These are phyloP conservation scores for Sebastes baramenuke DNA, from an alignment of 2,797 vertebrate species.

Conservation along the genomic window DNA sequence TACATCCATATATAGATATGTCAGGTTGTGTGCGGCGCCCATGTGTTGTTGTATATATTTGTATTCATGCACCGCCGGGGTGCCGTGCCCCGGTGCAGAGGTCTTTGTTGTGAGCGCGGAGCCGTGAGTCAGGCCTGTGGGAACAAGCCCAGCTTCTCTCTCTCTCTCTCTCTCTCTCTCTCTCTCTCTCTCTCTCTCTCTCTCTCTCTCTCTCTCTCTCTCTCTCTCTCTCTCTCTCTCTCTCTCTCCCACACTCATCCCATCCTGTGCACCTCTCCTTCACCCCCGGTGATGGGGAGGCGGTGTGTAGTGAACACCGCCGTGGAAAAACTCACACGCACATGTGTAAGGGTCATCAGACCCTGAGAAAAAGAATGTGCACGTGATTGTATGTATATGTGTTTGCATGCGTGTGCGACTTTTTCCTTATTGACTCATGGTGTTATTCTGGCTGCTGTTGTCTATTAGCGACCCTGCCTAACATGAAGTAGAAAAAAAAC, in stretches of 20 bases:
- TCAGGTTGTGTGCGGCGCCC: background rate
- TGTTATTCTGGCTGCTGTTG: constrained; percentile 3
- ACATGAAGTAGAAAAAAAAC: background rate
- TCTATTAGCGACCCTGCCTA: background rate
- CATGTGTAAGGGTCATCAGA: constrained; percentile 61
- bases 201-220: constrained; percentile 53
- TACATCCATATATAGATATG: too few relatives aligned
- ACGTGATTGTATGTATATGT: constrained; percentile 9
- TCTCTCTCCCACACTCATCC: constrained; percentile 77
- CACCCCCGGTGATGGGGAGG: constrained; percentile 59
- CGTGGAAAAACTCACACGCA: constrained; percentile 68
- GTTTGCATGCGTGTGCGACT: background rate
- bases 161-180: constrained; percentile 16
- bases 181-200: constrained; percentile 70
- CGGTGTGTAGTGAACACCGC: constrained; percentile 55
- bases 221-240: constrained; percentile 77
- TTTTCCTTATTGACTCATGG: constrained; percentile 1
- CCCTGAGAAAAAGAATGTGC: constrained; percentile 63
- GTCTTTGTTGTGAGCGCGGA: constrained; percentile 70
- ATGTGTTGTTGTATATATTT: constrained; percentile 47
- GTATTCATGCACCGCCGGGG: constrained; percentile 56
- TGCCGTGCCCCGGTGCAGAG: constrained; percentile 61
- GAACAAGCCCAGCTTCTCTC: constrained; percentile 70
- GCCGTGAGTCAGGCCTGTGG: constrained; percentile 75
- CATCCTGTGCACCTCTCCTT: constrained; percentile 66